Evolutionary conservation across 1,140 invertebrate species (phyloP), one percentile per base, ranked within the genome.

Genomic region (Cydia splendana): DNA sequence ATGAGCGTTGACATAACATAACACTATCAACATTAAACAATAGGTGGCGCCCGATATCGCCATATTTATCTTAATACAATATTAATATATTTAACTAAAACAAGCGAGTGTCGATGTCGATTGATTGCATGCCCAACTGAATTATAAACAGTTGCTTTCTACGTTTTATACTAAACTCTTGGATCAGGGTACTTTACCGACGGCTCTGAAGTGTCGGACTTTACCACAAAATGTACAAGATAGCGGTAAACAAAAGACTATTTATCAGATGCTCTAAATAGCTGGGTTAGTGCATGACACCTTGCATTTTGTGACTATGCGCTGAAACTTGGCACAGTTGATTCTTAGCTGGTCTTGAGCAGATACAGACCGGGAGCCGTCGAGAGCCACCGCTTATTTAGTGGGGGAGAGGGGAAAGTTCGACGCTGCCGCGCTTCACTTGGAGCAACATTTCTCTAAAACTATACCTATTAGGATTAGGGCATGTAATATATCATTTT

Each of bases 41-140:
- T 38, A 71, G 38, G 18, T 34, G 34, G n/a, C 67, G 34, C 15
- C 34, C 15, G 15, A 38, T 71, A 38, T 71, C 28, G n/a, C n/a
- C 67, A 71, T 71, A 18, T 71, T 71, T 71, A 45, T 71, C 13
- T 30, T 69, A 42, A 71, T n/a, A 42, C 12, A 30, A 30, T 28
- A 18, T 38, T 10, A 42, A 24, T 38, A 42, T 18, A n/a, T n/a
- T 71, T 42, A n/a, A 24, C 15, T 71, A 71, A 24, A 71, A 38
- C 67, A 38, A 42, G 38, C 18, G 34, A 71, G 42, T 42, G 9
- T 2, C 0, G n/a, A 71, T 42, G 9, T 2, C 2, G n/a, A 71
- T 45, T 18, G 34, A 71, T 71, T 67, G 28, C 10, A 13, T 15
- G 38, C 18, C 34, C 67, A 71, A 71, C 67, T 71, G 67, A 45